Evolutionary conservation across 2,797 vertebrate species (phyloP), one percentile per base, ranked within the genome.

Genomic region (Sciurus carolinensis): DNA sequence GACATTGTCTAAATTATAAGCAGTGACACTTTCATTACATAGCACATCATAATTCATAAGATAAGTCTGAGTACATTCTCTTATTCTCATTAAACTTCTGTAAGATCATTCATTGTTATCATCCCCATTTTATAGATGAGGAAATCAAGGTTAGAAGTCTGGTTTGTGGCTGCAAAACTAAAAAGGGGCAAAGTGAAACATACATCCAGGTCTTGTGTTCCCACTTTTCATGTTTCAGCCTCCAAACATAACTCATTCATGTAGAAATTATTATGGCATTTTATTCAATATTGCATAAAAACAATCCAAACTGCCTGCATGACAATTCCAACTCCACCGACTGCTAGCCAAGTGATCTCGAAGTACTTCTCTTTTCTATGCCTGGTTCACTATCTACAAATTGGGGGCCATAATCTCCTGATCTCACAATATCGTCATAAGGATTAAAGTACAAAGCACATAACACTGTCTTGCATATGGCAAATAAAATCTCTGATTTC

Each of bases 101-200:
- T 10, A 82, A 81, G 36, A 7, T 64, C 47, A 80, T 30, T 71
- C 14, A 4, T 30, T 71, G 26, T 54, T 57, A 84, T 14, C 36
- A 87, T 30, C 4, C 22, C 44, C 44, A 57, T 73, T 71, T 89
- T 52, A 33, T 3, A 94, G 52, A 71, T 87, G 12, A 92, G 62
- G 36, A 90, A 95, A 76, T 85, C 5, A 73, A 94, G 30, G 17
- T 80, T 36, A 83, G 33, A 82, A 91, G 7, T 86, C 47, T 50
- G 20, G 1, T 67, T 36, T 71, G 28, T 67, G 52, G 24, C 67
- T 50, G 71, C 42, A 94, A 26, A 86, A 96, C 2, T 36, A 10
- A 83, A 85, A 52, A 42, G 39, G 83, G 36, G 24, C 7, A 77
- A 95, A 66, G 5, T 71, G 66, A 87, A 66, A 44, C 20, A 90